These are phyloP conservation scores for Eupithecia pulchellata DNA, from an alignment of 2,888 invertebrate species.

Conservation along the genomic window DNA sequence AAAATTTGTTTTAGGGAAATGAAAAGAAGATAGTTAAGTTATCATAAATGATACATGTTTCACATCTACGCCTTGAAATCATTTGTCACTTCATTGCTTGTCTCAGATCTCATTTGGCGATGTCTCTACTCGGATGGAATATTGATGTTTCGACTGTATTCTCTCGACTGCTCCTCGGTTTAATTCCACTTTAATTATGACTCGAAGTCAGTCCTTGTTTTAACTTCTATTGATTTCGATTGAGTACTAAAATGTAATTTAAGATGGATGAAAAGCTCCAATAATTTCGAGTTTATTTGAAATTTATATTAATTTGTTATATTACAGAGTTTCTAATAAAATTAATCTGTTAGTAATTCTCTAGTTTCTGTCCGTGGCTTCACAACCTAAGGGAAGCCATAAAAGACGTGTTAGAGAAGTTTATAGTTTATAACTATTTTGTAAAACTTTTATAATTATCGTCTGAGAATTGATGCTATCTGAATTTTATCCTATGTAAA, in stretches of 20 bases:
- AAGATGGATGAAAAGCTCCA: background rate
- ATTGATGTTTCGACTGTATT: slow-evolving; percentile 46
- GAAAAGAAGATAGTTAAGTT: too few relatives aligned
- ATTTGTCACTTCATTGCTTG: slow-evolving; percentile 13
- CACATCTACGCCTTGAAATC: slow-evolving; percentile 3
- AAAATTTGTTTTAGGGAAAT: too few relatives aligned
- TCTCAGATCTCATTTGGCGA: slow-evolving; percentile 43
- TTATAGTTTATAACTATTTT: too few relatives aligned
- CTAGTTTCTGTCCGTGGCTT: background rate
- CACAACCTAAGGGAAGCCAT: too few relatives aligned
- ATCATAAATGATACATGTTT: too few relatives aligned
- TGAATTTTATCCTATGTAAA: too few relatives aligned
- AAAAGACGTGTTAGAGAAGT: too few relatives aligned
- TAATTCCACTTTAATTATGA: slow-evolving; percentile 48
- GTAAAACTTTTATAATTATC: too few relatives aligned
- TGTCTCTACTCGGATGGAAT: slow-evolving; percentile 38
- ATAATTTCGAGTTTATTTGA: background rate
- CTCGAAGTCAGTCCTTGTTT: slow-evolving; percentile 10
- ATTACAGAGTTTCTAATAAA: background rate
- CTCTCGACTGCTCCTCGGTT: slow-evolving; percentile 40
- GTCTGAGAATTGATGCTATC: too few relatives aligned
- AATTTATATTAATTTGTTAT: background rate
- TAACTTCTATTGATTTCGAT: background rate
- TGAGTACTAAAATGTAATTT: slow-evolving; percentile 9
- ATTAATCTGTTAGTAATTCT: background rate